Evolutionary conservation across 2,888 invertebrate species (phyloP).

Genomic region (Yponomeuta cagnagella): DNA sequence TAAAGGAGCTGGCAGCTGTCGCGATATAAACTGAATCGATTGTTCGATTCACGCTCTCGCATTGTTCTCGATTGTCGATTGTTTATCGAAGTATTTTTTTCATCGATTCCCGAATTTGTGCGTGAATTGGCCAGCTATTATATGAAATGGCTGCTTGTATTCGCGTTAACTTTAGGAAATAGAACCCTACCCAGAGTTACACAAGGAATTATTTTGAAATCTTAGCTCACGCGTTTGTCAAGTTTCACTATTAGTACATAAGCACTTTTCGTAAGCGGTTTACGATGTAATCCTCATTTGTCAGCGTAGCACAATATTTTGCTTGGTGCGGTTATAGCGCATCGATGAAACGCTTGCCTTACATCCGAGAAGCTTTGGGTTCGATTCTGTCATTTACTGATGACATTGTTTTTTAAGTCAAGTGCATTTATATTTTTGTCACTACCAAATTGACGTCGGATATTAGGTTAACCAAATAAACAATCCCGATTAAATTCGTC

Average conservation of each 20-base stretch:
- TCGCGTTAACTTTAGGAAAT: background rate
- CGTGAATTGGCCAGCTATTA: conserved; percentile 20
- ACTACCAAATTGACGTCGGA: too few species aligned
- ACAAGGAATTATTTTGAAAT: background rate
- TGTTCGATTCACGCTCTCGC: conserved; percentile 56
- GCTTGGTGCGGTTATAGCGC: too few species aligned
- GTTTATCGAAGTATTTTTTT: conserved; percentile 28
- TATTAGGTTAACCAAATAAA: too few species aligned
- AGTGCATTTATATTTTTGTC: too few species aligned
- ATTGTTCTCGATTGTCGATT: conserved; percentile 53
- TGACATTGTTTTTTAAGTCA: too few species aligned
- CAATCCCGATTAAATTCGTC: too few species aligned
- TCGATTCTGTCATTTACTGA: too few species aligned
- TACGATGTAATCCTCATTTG: background rate
- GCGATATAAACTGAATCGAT: conserved; percentile 50
- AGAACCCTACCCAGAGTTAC: background rate
- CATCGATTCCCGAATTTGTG: conserved; percentile 22
- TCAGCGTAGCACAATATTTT: background rate
- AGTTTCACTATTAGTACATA: background rate
- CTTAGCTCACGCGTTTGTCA: background rate
- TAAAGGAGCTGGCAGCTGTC: conserved; percentile 56
- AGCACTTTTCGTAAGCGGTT: background rate
- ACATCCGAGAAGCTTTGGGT: too few species aligned
- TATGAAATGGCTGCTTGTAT: background rate
- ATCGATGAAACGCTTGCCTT: too few species aligned